phyloP scores from a whole-genome alignment of 1,140 invertebrate genomes.

The Trissolcus basalis region DNA sequence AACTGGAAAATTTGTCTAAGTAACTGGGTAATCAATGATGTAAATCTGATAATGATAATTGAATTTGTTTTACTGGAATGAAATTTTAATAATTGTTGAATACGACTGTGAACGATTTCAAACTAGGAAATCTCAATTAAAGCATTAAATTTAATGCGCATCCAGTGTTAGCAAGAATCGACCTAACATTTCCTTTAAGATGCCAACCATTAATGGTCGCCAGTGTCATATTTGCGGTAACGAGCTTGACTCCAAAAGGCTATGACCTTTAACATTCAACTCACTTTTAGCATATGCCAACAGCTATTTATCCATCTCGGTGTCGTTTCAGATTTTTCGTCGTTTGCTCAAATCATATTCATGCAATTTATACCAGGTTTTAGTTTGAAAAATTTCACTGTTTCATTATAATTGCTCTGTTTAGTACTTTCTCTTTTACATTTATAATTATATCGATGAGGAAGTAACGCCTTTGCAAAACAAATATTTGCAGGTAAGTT shows the following conservation, averaged over 20 bases:
- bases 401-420: no score
- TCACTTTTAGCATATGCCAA: neutral
- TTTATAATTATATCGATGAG: neutral
- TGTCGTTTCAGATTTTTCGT: neutral
- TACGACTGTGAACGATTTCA: conserved; percentile 1
- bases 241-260: conserved; percentile 41
- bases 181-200: conserved; percentile 50
- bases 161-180: conserved; percentile 18
- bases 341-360: no score
- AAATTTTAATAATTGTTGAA: no score
- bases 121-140: conserved; percentile 41
- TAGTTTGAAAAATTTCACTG: no score
- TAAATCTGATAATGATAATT: no score
- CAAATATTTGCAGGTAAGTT: conserved; percentile 34
- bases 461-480: neutral
- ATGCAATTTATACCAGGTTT: no score
- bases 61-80: no score
- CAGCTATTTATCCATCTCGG: conserved; percentile 8
- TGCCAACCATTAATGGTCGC: conserved; percentile 30
- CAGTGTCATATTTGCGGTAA: conserved; percentile 51
- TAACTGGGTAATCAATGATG: no score
- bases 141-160: conserved; percentile 36
- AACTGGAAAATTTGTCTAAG: no score
- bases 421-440: no score
- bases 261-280: conserved; percentile 38